Evolutionary conservation across 2,797 vertebrate genomes (phyloP), one percentile per base, ranked within the genome.

Genomic region (Agapornis canus): DNA sequence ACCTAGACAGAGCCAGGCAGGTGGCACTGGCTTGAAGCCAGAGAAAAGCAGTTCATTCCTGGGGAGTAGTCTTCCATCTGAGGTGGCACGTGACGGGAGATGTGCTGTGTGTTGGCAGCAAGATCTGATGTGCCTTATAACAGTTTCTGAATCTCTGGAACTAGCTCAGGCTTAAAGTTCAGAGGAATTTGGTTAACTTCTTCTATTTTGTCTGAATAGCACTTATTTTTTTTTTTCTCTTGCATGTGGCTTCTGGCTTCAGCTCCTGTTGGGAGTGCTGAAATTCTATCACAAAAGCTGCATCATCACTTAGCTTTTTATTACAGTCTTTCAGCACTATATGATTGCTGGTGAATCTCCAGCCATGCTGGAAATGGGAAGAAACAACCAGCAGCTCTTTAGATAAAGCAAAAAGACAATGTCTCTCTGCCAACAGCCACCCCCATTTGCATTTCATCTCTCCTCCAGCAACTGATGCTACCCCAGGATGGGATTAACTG

Each of bases 161-260:
- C 81, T 15, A 66, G 51, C 37, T 88, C 86, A 91, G 73, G 56
- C 49, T 94, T 81, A 79, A 86, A 93, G 92, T 92, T 87, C 79
- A 77, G 75, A 81, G 79, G 71, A 89, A 79, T 95, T 93, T 92
- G 86, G 82, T 96, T 90, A 93, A 72, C 80, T 95, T 82, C 31
- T 89, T 96, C 80, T 94, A 77, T 94, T 95, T 93, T 89, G 84
- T 94, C 93, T 96, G 90, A 89, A 86, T 48, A 82, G 32, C 59
- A n/a, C 47, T 66, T 52, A 2, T 68, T 59, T 25, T 61, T 71
- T 71, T 83, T 29, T 45, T 83, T 29, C 45, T 81, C 63, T n/a
- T 49, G 4, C 6, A 10, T 76, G 78, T 27, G 7, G 71, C 69
- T 93, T 87, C 65, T 92, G 92, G 89, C 71, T 93, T 93, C 86